Conservation (phyloP, 2,888 invertebrate genomes). For the Cylindroiulus punctatus region DNA sequence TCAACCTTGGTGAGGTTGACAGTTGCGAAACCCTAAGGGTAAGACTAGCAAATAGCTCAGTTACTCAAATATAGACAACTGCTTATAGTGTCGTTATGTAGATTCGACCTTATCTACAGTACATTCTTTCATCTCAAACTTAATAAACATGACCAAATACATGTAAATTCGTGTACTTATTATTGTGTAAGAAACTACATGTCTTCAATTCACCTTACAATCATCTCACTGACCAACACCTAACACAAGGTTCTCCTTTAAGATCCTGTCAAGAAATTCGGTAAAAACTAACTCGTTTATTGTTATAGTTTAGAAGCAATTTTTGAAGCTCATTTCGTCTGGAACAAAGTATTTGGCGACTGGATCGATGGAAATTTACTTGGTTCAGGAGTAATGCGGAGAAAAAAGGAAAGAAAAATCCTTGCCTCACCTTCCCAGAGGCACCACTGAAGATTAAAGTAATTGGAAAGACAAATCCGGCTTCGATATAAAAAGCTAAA, state of each 20-base stretch:
- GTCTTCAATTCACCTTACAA: too few species aligned
- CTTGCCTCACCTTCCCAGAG: slow-evolving; percentile 2
- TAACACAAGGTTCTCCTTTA: background rate
- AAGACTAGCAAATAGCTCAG: background rate
- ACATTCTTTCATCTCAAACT: too few species aligned
- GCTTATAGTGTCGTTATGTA: too few species aligned
- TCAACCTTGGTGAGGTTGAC: slow-evolving; percentile 1
- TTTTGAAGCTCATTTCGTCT: slow-evolving; percentile 10
- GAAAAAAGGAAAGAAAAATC: background rate
- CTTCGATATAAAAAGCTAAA: slow-evolving; percentile 2
- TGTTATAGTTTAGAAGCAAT: slow-evolving; percentile 2
- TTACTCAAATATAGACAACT: background rate
- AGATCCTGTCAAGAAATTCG: background rate
- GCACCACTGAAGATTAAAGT: slow-evolving; percentile 5
- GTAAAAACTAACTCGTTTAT: background rate
- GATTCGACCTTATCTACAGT: too few species aligned
- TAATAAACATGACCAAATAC: too few species aligned
- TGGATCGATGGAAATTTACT: slow-evolving; percentile 3
- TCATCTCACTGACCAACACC: too few species aligned
- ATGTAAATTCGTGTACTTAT: too few species aligned
- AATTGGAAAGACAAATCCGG: slow-evolving; percentile 3
- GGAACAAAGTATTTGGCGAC: slow-evolving; percentile 18
- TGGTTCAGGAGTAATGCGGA: background rate
- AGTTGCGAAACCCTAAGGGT: background rate
- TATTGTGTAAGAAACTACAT: too few species aligned